Evolutionary conservation across 1,140 invertebrate genomes (phyloP), one percentile per base, ranked within the genome.

Genomic region (Leptopilina boulardi): DNA sequence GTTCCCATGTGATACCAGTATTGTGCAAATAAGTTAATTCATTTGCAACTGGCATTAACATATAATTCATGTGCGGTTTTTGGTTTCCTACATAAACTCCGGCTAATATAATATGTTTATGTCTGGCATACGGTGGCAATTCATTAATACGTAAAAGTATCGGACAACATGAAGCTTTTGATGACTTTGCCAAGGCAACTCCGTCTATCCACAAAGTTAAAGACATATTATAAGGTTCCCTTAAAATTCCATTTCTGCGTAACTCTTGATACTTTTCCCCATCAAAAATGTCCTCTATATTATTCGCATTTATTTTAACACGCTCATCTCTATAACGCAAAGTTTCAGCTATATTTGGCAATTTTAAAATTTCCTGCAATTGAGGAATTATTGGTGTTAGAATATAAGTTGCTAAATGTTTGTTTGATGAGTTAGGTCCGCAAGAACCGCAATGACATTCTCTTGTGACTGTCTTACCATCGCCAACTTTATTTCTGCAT

Each of bases 241-340:
- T 18, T 56, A 77, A 74, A 59, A 77, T 41, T 10, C 38, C 9
- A 41, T 10, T 41, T 41, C 34, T 15, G 9, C 3, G 11, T 77
- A 56, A 15, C 74, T 30, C 15, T 54, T 47, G 26, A 34, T 81
- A 81, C 73, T 72, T 42, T 15, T 15, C 18, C 4, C 44, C 42
- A 54, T 82, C 81, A 51, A 77, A 80, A 11, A 82, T 75, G 47
- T 82, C 79, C 75, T 83, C 82, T 10, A 77, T 75, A 30, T 13
- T 34, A 6, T 79, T 30, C 9, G 10, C 38, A 73, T 78, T 44
- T 13, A 38, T 47, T 75, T 80, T 80, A n/a, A 54, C 18, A 34
- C 77, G 30, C 19, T 26, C 74, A 19, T 71, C 23, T 38, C 77
- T 59, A 59, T 77, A 77, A 23, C 75, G 54, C n/a, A 82, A 56